Percentiles rank a stretch among this genome's conserved stretches.
Evolutionary conservation across 2,113 vertebrate genomes (phyloP).

Genomic region (Vanacampus margaritifer): DNA sequence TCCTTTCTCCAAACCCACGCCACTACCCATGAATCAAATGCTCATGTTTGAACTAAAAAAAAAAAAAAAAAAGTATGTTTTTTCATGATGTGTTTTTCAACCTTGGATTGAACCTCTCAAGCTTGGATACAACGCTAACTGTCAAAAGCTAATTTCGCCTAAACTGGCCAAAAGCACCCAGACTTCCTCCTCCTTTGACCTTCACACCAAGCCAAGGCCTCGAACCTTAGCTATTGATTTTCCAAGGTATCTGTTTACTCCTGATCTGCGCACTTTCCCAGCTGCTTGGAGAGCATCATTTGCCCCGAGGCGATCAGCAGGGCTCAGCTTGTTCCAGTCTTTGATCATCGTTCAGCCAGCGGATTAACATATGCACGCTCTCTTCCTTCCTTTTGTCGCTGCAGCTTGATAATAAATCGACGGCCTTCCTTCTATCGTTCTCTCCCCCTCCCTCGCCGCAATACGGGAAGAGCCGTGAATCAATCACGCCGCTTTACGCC

Average conservation of each 20-base stretch:
- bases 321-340: constrained; percentile 79
- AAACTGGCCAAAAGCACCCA: constrained; percentile 55
- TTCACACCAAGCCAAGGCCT: constrained; percentile 51
- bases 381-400: constrained; percentile 75
- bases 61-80: too few relatives aligned
- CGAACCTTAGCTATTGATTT: constrained; percentile 65
- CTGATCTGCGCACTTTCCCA: constrained; percentile 61
- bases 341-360: constrained; percentile 79
- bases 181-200: constrained; percentile 51
- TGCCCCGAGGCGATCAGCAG: constrained; percentile 82
- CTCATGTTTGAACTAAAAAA: constrained; percentile 24
- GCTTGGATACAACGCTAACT: constrained; percentile 41
- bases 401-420: constrained; percentile 70
- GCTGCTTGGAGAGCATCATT: constrained; percentile 68
- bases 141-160: constrained; percentile 41
- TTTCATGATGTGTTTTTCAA: constrained; percentile 18
- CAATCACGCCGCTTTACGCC: constrained; percentile 64
- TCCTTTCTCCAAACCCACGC: constrained; percentile 27
- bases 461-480: constrained; percentile 62
- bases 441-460: constrained; percentile 37
- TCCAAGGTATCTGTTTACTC: constrained; percentile 73
- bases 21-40: constrained; percentile 37
- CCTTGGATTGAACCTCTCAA: constrained; percentile 40
- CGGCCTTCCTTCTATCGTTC: constrained; percentile 52
- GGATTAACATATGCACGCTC: constrained; percentile 80